These are phyloP conservation scores for Myanophis thanlyinensis DNA, from an alignment of 2,113 vertebrate species.

Conservation along the genomic window DNA sequence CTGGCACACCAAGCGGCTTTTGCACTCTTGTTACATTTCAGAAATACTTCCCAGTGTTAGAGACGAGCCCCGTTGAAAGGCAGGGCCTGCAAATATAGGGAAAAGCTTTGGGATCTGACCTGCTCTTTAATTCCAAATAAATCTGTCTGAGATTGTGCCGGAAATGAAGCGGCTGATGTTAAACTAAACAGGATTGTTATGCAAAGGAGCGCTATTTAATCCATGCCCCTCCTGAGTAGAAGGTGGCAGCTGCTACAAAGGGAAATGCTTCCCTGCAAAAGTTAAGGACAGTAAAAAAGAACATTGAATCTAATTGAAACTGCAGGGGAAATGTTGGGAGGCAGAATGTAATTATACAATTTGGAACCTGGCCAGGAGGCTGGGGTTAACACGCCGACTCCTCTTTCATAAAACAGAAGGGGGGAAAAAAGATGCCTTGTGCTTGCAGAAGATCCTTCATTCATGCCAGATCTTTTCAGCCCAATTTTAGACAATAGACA, in stretches of 20 bases:
- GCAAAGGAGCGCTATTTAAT: not conserved
- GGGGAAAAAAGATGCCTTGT: not conserved
- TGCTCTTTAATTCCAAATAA: not conserved
- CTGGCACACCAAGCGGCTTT: not conserved
- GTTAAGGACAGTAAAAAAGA: conserved; percentile 20
- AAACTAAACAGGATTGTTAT: not conserved
- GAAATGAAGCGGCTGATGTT: not conserved
- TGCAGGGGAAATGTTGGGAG: conserved; percentile 23
- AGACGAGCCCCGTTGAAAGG: not conserved
- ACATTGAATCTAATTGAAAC: conserved; percentile 32
- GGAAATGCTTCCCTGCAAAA: conserved; percentile 1
- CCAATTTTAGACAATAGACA: not conserved
- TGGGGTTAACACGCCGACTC: not conserved
- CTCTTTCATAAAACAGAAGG: not conserved
- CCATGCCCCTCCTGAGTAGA: not conserved
- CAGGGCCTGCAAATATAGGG: not conserved
- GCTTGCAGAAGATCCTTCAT: not conserved
- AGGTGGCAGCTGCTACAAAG: conserved; percentile 8
- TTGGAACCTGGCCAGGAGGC: conserved; percentile 20
- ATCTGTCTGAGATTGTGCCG: not conserved
- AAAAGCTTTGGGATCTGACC: not conserved
- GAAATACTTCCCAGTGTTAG: not conserved
- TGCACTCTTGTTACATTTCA: not conserved
- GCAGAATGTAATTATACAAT: conserved; percentile 21
- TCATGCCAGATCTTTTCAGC: not conserved